These are phyloP conservation scores for Trichogramma dendrolimi DNA, from an alignment of 2,888 invertebrate species.

Conservation along the genomic window DNA sequence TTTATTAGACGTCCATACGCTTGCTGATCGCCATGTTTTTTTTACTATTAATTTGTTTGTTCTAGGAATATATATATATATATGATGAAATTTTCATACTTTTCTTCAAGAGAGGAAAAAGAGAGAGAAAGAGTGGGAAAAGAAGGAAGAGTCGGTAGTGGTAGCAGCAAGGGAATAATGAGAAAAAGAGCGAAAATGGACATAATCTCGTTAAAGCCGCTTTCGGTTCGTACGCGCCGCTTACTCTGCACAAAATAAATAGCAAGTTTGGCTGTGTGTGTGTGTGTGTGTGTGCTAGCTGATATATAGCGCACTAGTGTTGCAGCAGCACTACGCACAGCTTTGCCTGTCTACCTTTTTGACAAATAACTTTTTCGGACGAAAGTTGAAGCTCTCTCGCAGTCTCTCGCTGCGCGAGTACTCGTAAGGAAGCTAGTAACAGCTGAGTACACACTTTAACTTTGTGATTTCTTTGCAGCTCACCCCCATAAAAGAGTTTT, in stretches of 20 bases:
- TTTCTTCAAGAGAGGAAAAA: too few species aligned
- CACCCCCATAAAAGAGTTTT: background rate
- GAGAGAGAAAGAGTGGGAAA: too few species aligned
- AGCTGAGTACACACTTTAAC: conserved; percentile 2
- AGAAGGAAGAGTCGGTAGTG: too few species aligned
- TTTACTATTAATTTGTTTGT: too few species aligned
- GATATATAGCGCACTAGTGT: background rate
- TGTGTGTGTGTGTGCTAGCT: too few species aligned
- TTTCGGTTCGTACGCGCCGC: background rate
- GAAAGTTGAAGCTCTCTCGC: background rate
- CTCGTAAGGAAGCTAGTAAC: too few species aligned
- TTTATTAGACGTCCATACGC: too few species aligned
- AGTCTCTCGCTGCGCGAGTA: too few species aligned
- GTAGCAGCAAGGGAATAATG: conserved; percentile 1
- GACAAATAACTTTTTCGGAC: conserved; percentile 17
- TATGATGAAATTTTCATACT: too few species aligned
- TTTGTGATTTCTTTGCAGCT: conserved; percentile 12
- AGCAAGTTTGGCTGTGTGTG: background rate
- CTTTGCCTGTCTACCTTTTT: conserved; percentile 7
- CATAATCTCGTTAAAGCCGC: conserved; percentile 15
- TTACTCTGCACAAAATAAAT: conserved; percentile 17
- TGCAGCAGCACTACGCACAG: background rate
- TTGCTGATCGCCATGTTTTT: too few species aligned
- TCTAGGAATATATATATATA: too few species aligned
- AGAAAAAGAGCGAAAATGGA: conserved; percentile 7